Percentiles rank a stretch among this genome's conserved stretches.
These are phyloP conservation scores for Carollia perspicillata DNA, from an alignment of 2,113 vertebrate genomes.

Conservation along the genomic window DNA sequence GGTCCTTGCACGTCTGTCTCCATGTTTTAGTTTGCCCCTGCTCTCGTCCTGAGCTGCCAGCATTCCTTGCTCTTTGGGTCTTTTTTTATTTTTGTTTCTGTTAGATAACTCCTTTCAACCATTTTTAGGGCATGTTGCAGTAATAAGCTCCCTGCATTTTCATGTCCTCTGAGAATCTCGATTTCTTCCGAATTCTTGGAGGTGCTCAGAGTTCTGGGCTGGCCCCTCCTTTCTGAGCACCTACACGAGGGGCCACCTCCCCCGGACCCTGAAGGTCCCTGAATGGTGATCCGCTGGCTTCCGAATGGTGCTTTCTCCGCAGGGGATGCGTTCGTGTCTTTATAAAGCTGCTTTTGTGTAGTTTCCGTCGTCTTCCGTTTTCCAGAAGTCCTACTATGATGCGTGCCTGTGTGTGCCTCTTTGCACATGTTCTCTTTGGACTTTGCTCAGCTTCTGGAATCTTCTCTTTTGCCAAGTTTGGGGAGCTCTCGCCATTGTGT, in stretches of 20 bases:
- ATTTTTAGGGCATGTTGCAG: neutral
- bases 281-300: neutral
- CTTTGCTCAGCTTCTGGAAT: neutral
- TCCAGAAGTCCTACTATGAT: neutral
- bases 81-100: neutral
- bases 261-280: neutral
- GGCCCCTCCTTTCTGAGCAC: neutral
- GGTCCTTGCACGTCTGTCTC: neutral
- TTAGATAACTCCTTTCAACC: neutral
- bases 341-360: neutral
- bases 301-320: neutral
- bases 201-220: neutral
- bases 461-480: neutral
- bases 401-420: neutral
- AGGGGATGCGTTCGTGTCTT: neutral
- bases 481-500: neutral
- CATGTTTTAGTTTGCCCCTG: too few relatives aligned
- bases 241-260: neutral
- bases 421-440: neutral
- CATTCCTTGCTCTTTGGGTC: neutral
- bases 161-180: neutral
- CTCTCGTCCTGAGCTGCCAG: neutral
- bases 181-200: neutral
- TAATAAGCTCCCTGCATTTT: neutral
- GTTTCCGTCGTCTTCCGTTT: neutral